These are phyloP conservation scores for Xenus cinereus DNA, from an alignment of 2,113 vertebrate species.

Conservation along the genomic window DNA sequence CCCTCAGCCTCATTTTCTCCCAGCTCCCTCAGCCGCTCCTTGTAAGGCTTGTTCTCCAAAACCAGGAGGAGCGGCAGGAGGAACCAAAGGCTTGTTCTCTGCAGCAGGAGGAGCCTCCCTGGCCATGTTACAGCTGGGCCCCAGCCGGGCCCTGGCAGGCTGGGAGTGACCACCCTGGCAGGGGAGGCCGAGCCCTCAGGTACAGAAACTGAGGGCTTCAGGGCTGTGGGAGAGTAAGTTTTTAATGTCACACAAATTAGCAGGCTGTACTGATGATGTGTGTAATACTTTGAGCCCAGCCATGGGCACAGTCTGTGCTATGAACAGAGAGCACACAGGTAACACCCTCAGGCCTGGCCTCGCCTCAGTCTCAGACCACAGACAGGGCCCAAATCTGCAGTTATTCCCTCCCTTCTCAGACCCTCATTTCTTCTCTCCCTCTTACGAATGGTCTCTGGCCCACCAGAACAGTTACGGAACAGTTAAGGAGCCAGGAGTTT, in stretches of 20 bases:
- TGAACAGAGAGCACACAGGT: neutral
- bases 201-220: neutral
- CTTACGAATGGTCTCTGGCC: neutral
- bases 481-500: neutral
- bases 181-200: accelerated
- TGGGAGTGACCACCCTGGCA: accelerated
- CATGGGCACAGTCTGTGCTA: neutral
- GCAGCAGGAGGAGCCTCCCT: neutral
- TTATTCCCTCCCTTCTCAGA: neutral
- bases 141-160: accelerated
- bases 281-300: neutral
- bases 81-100: too few species aligned
- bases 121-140: accelerated
- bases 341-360: neutral
- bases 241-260: neutral
- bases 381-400: neutral
- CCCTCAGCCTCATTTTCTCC: too few species aligned
- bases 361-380: neutral
- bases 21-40: too few species aligned
- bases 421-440: neutral
- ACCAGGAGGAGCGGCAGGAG: too few species aligned
- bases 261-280: neutral
- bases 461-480: neutral
- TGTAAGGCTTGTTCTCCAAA: too few species aligned
- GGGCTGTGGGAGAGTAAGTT: neutral